Conservation (phyloP, 2,888 invertebrate genomes). For the Catocala sponsa region DNA sequence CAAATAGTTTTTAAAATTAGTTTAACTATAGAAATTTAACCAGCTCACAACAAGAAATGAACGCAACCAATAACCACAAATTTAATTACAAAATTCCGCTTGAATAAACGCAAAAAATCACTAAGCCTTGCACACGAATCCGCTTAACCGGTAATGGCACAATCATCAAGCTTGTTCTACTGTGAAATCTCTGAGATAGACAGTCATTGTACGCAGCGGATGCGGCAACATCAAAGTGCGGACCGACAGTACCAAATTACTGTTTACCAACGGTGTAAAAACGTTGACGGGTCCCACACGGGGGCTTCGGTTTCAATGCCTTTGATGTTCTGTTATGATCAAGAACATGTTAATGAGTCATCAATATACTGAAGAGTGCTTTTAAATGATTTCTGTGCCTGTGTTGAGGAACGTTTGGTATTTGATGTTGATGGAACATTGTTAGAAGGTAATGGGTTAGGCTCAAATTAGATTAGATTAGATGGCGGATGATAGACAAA, state of each 20-base stretch:
- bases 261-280: slow-evolving; percentile 78
- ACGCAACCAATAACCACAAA: slow-evolving; percentile 7
- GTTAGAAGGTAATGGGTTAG: slow-evolving; percentile 34
- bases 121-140: slow-evolving; percentile 38
- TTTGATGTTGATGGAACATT: slow-evolving; percentile 38
- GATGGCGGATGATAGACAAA: slow-evolving; percentile 12
- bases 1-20: no score
- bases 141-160: slow-evolving; percentile 46
- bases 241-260: slow-evolving; percentile 71
- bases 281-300: slow-evolving; percentile 74
- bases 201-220: slow-evolving; percentile 78
- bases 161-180: slow-evolving; percentile 50
- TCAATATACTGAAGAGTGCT: slow-evolving; percentile 55
- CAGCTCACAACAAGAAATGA: no score
- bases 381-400: slow-evolving; percentile 57
- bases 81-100: slow-evolving; percentile 18
- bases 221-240: slow-evolving; percentile 80
- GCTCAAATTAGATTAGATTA: slow-evolving; percentile 39
- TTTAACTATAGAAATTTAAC: no score
- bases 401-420: slow-evolving; percentile 48
- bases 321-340: slow-evolving; percentile 63
- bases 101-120: slow-evolving; percentile 17
- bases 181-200: slow-evolving; percentile 63
- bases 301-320: slow-evolving; percentile 56
- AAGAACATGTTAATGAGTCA: slow-evolving; percentile 63